Percentiles rank a stretch among this genome's conserved stretches.
Evolutionary conservation across 2,888 invertebrate genomes (phyloP).

Genomic region (Agrotis exclamationis): DNA sequence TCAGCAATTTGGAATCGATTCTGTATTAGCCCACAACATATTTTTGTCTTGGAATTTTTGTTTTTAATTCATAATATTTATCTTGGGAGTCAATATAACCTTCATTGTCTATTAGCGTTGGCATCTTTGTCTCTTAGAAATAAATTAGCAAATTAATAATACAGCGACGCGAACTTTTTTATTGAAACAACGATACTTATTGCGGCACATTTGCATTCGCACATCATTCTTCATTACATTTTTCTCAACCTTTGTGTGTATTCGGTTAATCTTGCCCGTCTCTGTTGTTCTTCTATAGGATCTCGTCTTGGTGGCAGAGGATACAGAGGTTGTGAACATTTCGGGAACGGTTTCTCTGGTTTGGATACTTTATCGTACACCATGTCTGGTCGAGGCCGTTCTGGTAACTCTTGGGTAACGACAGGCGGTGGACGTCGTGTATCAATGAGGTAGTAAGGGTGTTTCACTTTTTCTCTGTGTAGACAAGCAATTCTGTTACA

Average conservation of each 20-base stretch:
- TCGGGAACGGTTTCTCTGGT: conserved; percentile 54
- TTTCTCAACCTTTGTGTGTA: conserved; percentile 75
- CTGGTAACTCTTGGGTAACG: conserved; percentile 70
- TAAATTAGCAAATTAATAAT: conserved; percentile 63
- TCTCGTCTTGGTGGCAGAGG: conserved; percentile 67
- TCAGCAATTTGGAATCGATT: not conserved
- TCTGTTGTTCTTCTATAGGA: conserved; percentile 75
- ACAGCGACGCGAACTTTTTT: conserved; percentile 37
- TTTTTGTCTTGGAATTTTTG: not conserved
- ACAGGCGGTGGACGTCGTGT: conserved; percentile 64
- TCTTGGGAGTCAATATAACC: not conserved
- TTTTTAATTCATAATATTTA: not conserved
- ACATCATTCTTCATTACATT: conserved; percentile 73
- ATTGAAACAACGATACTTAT: conserved; percentile 8
- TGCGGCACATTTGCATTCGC: conserved; percentile 66
- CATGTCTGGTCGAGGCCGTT: conserved; percentile 2
- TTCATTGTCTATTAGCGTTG: no score
- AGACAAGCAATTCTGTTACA: conserved; percentile 69
- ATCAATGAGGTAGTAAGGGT: conserved; percentile 50
- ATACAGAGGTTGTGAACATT: not conserved
- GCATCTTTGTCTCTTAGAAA: conserved; percentile 35
- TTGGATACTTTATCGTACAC: conserved; percentile 12
- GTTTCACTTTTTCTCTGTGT: conserved; percentile 80
- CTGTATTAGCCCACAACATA: not conserved
- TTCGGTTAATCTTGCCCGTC: conserved; percentile 62